Evolutionary conservation across 2,797 vertebrate genomes (phyloP).

Genomic region (Craterocephalus amniculus): DNA sequence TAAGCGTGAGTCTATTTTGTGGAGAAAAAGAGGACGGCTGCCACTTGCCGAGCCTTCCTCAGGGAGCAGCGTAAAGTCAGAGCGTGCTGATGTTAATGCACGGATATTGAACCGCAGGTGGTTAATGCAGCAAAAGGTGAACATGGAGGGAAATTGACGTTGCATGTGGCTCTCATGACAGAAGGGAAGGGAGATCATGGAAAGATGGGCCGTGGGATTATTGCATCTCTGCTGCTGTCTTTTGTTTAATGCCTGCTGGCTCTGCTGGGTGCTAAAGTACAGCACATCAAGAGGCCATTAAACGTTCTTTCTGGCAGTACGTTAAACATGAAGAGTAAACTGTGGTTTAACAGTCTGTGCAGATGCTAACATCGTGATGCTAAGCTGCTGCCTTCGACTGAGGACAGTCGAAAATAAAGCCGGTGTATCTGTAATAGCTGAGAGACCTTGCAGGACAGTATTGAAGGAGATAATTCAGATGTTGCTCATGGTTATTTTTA

Average conservation of each 20-base stretch:
- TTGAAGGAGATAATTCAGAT: no score
- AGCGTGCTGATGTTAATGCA: slow-evolving; percentile 6
- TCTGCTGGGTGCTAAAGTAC: slow-evolving; percentile 1
- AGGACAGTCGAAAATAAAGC: background rate
- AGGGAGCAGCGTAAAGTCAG: slow-evolving; percentile 7
- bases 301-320: background rate
- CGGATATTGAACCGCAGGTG: slow-evolving; percentile 30
- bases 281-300: slow-evolving; percentile 2
- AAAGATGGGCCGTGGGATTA: background rate
- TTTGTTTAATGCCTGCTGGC: background rate
- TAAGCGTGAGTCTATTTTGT: background rate
- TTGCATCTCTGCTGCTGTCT: slow-evolving; percentile 5
- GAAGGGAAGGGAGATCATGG: slow-evolving; percentile 14
- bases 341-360: background rate
- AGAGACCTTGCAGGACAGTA: background rate
- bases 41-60: background rate
- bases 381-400: background rate
- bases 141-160: slow-evolving; percentile 20
- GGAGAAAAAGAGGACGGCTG: slow-evolving; percentile 3
- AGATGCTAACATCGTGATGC: background rate
- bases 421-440: background rate
- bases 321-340: background rate
- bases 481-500: background rate
- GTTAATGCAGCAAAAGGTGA: slow-evolving; percentile 42
- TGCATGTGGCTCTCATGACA: slow-evolving; percentile 35